phyloP scores from a whole-genome alignment of 2,888 invertebrate genomes.

The Tenthredo amoena region DNA sequence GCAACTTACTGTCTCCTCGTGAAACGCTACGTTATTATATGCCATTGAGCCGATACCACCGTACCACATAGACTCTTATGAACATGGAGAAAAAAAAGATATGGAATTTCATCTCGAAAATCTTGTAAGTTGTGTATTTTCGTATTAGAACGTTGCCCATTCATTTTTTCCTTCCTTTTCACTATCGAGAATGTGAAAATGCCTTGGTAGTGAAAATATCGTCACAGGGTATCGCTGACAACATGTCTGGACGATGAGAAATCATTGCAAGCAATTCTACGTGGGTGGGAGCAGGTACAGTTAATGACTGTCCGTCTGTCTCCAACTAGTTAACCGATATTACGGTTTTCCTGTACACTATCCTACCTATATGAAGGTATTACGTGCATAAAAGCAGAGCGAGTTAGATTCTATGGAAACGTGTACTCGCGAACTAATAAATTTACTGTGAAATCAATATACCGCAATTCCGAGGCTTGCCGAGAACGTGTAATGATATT shows the following conservation, averaged over 20 bases:
- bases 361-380: not conserved
- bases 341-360: not conserved
- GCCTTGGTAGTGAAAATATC: not conserved
- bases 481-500: conserved; percentile 25
- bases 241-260: not conserved
- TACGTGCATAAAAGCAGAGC: not conserved
- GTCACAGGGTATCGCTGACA: not conserved
- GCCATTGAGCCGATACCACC: not conserved
- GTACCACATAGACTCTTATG: not conserved
- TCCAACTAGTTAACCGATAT: not conserved
- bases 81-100: not conserved
- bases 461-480: conserved; percentile 13
- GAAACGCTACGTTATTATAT: not conserved
- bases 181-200: not conserved
- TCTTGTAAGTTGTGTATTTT: not conserved
- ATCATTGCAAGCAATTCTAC: not conserved
- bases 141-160: not conserved
- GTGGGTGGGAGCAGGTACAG: not conserved
- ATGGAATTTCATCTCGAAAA: not conserved
- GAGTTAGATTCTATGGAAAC: not conserved
- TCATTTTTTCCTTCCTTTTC: not conserved
- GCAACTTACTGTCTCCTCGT: not conserved
- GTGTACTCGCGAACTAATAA: conserved; percentile 22
- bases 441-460: conserved; percentile 27
- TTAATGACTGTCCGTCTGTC: not conserved